Conservation (phyloP, 2,888 invertebrate genomes). For the Tinea pellionella region DNA sequence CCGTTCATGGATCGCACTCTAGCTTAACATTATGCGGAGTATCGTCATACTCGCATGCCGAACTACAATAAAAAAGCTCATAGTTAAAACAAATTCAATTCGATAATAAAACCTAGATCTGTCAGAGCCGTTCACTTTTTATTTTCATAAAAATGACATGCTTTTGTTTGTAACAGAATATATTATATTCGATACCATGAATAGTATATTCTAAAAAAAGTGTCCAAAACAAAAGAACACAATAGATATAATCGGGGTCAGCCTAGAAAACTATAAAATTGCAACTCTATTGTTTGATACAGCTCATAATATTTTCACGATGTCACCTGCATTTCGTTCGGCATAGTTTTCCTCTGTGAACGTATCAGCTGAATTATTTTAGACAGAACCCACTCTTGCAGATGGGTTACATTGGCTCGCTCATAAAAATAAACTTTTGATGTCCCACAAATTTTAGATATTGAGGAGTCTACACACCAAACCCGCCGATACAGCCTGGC, state of each 20-base stretch:
- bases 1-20: too few relatives aligned
- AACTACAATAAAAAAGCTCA: too few relatives aligned
- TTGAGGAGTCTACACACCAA: too few relatives aligned
- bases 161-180: neutral
- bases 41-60: too few relatives aligned
- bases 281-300: constrained; percentile 13
- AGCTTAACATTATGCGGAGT: too few relatives aligned
- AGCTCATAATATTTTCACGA: constrained; percentile 15
- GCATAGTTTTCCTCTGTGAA: neutral
- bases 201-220: neutral
- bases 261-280: constrained; percentile 9
- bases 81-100: too few relatives aligned
- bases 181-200: too few relatives aligned
- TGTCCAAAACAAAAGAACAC: neutral
- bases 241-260: constrained; percentile 8
- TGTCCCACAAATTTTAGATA: too few relatives aligned
- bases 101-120: too few relatives aligned
- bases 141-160: neutral
- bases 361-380: neutral
- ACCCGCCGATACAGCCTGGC: too few relatives aligned
- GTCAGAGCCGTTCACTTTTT: neutral
- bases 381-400: neutral
- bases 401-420: neutral
- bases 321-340: constrained; percentile 12
- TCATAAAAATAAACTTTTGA: too few relatives aligned